These are phyloP conservation scores for Hippasteria phrygiana DNA, from an alignment of 53 echinoderm and acorn worm genomes.

Conservation along the genomic window DNA sequence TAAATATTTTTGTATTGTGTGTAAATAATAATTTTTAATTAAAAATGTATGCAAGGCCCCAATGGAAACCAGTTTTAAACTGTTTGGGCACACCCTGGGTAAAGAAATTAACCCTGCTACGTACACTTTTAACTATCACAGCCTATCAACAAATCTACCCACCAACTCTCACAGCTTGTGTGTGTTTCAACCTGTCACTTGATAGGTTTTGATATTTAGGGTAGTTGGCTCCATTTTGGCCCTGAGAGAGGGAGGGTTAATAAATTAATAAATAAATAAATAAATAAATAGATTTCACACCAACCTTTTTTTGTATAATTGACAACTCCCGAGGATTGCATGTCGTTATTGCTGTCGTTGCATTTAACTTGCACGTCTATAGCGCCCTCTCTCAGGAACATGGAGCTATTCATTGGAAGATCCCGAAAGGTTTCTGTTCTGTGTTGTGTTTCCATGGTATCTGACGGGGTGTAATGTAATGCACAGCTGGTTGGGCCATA, in stretches of 20 bases:
- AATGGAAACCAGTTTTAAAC: no score
- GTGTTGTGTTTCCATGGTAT: conserved; percentile 4
- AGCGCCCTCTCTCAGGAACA: conserved; percentile 5
- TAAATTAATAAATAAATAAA: neutral
- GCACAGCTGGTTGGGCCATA: conserved; percentile 12
- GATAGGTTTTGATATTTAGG: no score
- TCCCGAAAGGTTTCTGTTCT: conserved; percentile 51
- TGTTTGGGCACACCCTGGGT: no score
- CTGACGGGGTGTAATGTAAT: conserved; percentile 9
- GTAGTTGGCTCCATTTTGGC: no score
- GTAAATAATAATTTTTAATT: no score
- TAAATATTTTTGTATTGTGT: no score
- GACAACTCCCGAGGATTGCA: conserved; percentile 32
- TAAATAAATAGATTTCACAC: neutral
- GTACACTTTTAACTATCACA: no score
- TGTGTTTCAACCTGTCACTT: no score
- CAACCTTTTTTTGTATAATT: conserved; percentile 13
- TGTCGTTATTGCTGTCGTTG: conserved; percentile 41
- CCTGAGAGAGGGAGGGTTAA: neutral
- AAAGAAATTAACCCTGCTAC: no score
- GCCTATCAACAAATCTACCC: no score
- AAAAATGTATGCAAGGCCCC: no score
- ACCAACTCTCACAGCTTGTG: no score
- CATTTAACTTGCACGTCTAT: conserved; percentile 2
- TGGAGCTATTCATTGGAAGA: conserved; percentile 21